Conservation (phyloP, 2,113 vertebrate genomes). For the Balaeniceps rex region DNA sequence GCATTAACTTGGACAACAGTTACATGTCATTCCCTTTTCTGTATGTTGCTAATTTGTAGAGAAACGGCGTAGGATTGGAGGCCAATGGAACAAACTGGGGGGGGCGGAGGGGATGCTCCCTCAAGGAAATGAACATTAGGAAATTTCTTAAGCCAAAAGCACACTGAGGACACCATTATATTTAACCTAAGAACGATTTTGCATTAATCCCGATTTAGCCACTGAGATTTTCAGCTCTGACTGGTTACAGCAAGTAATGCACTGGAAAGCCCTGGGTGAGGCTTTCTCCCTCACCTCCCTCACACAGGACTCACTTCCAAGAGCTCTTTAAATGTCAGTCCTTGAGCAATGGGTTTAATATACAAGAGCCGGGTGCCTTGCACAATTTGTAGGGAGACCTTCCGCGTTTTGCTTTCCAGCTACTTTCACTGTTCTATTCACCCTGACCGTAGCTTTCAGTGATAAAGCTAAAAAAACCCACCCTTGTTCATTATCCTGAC, state of each 20-base stretch:
- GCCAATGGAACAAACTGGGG: background rate
- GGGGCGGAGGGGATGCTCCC: background rate
- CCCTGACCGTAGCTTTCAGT: conserved; percentile 65
- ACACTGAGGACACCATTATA: background rate
- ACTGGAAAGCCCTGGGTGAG: background rate
- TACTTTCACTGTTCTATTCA: conserved; percentile 57
- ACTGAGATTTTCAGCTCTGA: background rate
- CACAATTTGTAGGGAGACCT: background rate
- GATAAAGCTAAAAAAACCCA: conserved; percentile 58
- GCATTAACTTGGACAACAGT: background rate
- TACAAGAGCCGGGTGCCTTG: background rate
- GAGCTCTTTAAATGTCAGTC: background rate
- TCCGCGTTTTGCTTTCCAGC: conserved; percentile 52
- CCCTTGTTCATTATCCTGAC: conserved; percentile 59
- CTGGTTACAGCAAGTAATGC: conserved; percentile 1
- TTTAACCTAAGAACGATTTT: conserved; percentile 7
- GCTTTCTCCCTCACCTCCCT: background rate
- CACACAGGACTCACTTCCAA: background rate
- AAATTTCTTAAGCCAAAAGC: background rate
- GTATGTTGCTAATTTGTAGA: background rate
- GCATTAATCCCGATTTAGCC: background rate
- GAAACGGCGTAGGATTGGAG: background rate
- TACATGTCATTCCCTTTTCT: background rate
- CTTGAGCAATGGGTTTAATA: background rate
- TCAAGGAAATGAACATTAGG: background rate